Evolutionary conservation across 2,888 invertebrate genomes (phyloP).

Genomic region (Athalia circularis): DNA sequence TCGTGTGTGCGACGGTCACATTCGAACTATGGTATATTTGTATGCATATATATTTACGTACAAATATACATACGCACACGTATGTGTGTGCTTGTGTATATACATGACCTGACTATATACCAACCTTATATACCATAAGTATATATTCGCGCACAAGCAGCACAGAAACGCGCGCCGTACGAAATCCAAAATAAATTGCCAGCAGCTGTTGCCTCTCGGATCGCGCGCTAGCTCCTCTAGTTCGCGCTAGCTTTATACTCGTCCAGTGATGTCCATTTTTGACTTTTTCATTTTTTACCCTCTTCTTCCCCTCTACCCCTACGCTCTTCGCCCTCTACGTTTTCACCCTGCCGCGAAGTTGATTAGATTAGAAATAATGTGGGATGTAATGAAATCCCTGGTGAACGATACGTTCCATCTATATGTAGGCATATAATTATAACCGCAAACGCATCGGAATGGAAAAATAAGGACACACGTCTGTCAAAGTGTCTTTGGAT

Average conservation of each 20-base stretch:
- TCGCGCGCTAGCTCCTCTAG: constrained; percentile 15
- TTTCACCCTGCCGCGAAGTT: too few species aligned
- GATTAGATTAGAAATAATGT: too few species aligned
- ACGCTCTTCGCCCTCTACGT: too few species aligned
- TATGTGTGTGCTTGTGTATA: background rate
- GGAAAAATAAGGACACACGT: constrained; percentile 14
- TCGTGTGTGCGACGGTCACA: too few species aligned
- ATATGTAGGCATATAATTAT: background rate
- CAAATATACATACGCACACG: background rate
- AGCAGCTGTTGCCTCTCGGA: constrained; percentile 67
- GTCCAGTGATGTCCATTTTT: background rate
- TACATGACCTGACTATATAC: background rate
- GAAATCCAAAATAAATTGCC: constrained; percentile 72
- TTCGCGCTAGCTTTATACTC: background rate
- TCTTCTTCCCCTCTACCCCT: too few species aligned
- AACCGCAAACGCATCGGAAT: background rate
- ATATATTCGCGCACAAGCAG: background rate
- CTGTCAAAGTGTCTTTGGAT: constrained; percentile 29
- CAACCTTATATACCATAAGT: background rate
- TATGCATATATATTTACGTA: background rate
- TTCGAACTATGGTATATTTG: background rate
- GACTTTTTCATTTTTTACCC: background rate
- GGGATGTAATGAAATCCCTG: too few species aligned
- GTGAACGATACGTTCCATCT: too few species aligned
- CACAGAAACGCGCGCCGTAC: constrained; percentile 47